These are phyloP conservation scores for Podarcis cretensis DNA, from an alignment of 2,113 vertebrate species.

Conservation along the genomic window DNA sequence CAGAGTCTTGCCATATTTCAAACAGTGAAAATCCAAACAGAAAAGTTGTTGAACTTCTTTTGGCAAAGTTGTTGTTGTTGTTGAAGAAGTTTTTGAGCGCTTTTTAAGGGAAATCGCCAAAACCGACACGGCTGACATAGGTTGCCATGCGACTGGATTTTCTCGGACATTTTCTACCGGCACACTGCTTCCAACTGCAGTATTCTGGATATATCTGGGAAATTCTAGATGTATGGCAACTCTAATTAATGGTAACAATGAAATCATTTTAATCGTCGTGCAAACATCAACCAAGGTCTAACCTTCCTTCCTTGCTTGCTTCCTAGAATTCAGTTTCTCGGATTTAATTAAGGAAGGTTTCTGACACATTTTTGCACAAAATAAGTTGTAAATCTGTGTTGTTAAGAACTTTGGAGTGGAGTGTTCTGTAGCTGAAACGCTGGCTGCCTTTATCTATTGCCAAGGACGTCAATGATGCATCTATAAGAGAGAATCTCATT, in stretches of 20 bases:
- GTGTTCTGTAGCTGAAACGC: neutral
- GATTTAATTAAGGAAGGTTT: neutral
- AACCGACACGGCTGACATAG: no score
- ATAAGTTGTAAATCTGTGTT: neutral
- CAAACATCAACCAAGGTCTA: neutral
- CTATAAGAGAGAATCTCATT: conserved; percentile 14
- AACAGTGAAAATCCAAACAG: no score
- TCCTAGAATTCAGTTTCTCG: conserved; percentile 6
- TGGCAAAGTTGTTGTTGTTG: no score
- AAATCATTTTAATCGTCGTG: neutral
- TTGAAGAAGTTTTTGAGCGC: no score
- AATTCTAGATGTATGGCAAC: no score
- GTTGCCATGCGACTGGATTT: no score
- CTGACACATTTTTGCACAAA: conserved; percentile 11
- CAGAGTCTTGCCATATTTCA: no score
- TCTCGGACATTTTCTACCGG: no score
- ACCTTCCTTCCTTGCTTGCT: neutral
- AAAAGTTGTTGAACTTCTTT: no score
- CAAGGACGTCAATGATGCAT: neutral
- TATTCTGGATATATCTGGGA: no score
- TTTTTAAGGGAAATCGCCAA: no score
- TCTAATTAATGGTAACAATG: neutral
- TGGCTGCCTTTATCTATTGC: neutral
- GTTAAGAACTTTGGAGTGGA: neutral
- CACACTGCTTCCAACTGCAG: no score